Conservation (phyloP, 1,140 invertebrate species). For the Meloidogyne floridensis region DNA sequence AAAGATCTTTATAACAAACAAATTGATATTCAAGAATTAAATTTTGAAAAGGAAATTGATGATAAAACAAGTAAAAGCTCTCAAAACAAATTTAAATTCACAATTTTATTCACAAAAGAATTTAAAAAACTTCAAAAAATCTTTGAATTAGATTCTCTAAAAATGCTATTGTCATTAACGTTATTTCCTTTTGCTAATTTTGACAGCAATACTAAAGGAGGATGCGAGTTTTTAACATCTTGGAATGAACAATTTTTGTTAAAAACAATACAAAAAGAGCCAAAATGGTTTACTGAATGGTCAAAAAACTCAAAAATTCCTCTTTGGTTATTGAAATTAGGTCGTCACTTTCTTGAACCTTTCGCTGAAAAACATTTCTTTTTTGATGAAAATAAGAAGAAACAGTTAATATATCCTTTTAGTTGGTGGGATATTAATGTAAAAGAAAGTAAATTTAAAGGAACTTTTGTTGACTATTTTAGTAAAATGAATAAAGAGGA, state of each 20-base stretch:
- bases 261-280: background rate
- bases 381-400: background rate
- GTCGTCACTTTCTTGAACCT: background rate
- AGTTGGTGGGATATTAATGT: background rate
- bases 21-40: background rate
- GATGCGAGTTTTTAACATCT: background rate
- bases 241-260: slow-evolving; percentile 1
- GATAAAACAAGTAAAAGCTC: too few relatives aligned
- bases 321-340: background rate
- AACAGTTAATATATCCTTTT: background rate
- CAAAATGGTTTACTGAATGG: slow-evolving; percentile 1
- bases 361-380: slow-evolving; percentile 6
- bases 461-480: background rate
- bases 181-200: slow-evolving; percentile 5
- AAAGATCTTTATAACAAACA: background rate
- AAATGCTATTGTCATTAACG: background rate
- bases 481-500: background rate
- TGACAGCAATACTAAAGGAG: background rate
- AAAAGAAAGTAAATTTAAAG: background rate
- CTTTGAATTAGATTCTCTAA: background rate
- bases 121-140: background rate
- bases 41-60: background rate
- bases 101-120: background rate
- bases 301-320: slow-evolving; percentile 1
- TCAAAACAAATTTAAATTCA: background rate